Base-by-base conservation (phyloP, 2,797 vertebrate genomes). In the Pitangus sulphuratus region DNA sequence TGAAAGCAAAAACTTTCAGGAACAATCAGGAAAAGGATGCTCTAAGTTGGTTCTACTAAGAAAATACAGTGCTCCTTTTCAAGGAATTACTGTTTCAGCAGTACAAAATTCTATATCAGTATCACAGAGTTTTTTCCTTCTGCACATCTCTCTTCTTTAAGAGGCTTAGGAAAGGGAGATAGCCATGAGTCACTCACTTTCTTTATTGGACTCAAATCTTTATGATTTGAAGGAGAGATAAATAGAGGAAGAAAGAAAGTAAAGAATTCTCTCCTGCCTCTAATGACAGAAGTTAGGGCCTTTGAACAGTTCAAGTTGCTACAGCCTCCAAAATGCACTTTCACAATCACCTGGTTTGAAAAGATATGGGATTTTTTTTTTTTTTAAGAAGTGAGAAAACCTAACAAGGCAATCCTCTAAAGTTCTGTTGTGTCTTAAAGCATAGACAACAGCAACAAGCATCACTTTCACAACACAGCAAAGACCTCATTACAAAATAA, bases 141-240 rank as follows among this genome's bases (percentile, higher is more conserved):
- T 39, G 26, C 12, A 42, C 14, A 76, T 47, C 56, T 85, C 61
- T 90, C 83, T 81, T 57, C 47, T 60, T 65, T 75, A 87, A 40
- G 84, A 75, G 40, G 60, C 45, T 91, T 50, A 87, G 30, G 61
- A 92, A 75, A 62, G 33, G 25, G 51, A 88, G 45, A 88, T n/a
- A 94, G 61, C 31, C 28, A 31, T 18, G 13, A 80, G 31, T 8
- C 45, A 81, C 21, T 77, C 37, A 30, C 72, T 64, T 1, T 48
- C 33, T 94, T 91, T 76, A 78, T 33, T 84, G 54, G 51, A 72
- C 69, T 91, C 87, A 84, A 91, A 61, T 84, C 50, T 83, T 83
- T 87, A 74, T 92, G 88, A 91, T 84, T 64, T 61, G 91, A 89
- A 84, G 66, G 24, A 33, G 20, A 39, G 15, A 65, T 61, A 89